phyloP scores from a whole-genome alignment of 2,888 invertebrate genomes.

The Microplitis manilae region DNA sequence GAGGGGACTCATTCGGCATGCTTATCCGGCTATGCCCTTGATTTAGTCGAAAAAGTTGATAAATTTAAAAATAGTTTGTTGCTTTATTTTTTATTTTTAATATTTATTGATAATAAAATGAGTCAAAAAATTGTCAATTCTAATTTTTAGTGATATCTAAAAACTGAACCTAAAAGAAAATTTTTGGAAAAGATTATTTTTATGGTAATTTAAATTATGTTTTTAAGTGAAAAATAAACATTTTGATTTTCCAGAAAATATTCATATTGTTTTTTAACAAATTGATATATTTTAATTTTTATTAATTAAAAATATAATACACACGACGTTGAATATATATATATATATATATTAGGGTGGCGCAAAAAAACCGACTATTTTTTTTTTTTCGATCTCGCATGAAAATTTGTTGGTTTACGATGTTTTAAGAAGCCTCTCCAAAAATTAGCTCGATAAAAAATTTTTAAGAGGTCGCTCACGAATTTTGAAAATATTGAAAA shows the following conservation, averaged over 20 bases:
- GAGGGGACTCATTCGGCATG: too few relatives aligned
- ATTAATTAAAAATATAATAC: neutral
- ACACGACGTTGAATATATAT: neutral
- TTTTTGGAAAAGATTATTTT: neutral
- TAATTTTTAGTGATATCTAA: neutral
- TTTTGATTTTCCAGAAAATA: neutral
- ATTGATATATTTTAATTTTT: neutral
- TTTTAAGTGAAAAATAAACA: neutral
- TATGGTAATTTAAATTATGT: neutral
- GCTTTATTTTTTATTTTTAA: neutral
- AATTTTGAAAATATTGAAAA: too few relatives aligned
- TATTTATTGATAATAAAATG: neutral
- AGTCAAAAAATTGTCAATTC: neutral
- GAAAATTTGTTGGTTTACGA: too few relatives aligned
- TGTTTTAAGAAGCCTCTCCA: too few relatives aligned
- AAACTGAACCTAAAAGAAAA: neutral
- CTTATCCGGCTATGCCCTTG: neutral
- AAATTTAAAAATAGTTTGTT: neutral
- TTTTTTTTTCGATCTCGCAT: too few relatives aligned
- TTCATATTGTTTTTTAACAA: neutral
- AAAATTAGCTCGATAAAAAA: too few relatives aligned
- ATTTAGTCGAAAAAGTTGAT: neutral
- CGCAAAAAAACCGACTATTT: too few relatives aligned
- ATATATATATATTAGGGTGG: neutral
- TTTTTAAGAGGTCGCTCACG: too few relatives aligned